Base-by-base conservation (phyloP, 2,888 invertebrate genomes). In the Pyrrhosoma nymphula region DNA sequence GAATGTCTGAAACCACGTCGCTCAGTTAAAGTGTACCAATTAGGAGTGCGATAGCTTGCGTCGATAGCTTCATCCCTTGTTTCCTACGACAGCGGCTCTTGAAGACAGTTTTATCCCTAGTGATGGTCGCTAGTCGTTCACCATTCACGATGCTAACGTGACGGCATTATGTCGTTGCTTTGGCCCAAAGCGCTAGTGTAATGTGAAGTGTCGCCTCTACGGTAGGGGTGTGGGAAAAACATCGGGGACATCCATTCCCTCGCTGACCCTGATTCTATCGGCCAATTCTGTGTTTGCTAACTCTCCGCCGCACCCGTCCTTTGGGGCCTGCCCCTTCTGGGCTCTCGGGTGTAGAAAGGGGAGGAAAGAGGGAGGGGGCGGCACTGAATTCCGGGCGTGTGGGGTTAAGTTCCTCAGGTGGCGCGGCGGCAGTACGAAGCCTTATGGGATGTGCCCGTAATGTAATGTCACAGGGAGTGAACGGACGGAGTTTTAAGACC, bases 221-320 rank as follows among this genome's bases (percentile, higher is more conserved):
- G 35, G n/a, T 26, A n/a, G 23, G 26, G 69, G 69, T 16, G 60
- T 12, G 69, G 23, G n/a, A 26, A 82, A 35, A 82, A 82, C 35
- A 16, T 82, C 82, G 14, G 26, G 0, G 82, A 35, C 35, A 35
- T 82, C 82, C 82, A 23, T 82, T 12, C 82, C 82, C 30, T 82
- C 60, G 30, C 63, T 91, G 91, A 93, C 93, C 93, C 93, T 93
- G 93, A 93, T 93, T 93, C 93, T 63, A 35, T 63, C 39, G 91
- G 91, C 91, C 91, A 91, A 91, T 91, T 63, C 91, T 26, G 69
- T 93, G 93, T 93, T 93, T 69, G 93, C 93, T 75, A 93, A 75
- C 93, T 93, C 69, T 47, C 60, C 35, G 30, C 91, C 60, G 39
- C 63, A 35, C 91, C 39, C 14, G 35, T 69, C 63, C 39, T 63